Base-by-base conservation (phyloP, 2,888 invertebrate species). In the Drosophila ezoana region DNA sequence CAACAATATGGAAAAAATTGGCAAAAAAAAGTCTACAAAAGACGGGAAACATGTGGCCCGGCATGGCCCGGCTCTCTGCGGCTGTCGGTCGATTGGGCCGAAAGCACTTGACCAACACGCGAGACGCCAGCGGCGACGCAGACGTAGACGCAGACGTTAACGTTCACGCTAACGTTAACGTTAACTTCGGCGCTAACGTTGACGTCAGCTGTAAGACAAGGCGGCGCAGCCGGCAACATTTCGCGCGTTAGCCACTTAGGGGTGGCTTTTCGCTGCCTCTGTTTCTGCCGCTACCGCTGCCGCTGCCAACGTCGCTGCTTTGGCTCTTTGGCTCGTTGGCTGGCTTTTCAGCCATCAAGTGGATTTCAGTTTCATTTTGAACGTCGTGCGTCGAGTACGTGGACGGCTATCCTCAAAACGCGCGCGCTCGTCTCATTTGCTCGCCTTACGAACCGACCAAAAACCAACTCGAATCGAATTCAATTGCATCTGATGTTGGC, bases 331-430 rank as follows among this genome's bases (percentile, higher is more conserved):
- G 45, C 66, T 49, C 23, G 38, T n/a, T 63, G 63, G 74, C 69
- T 62, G 70, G 44, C 72, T 71, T 76, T 77, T 71, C 72, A 72
- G 76, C 61, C 87, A 82, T 82, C 87, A 81, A 83, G 81, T 81
- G 82, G 84, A 85, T 85, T 90, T 91, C 87, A 90, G 90, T 90
- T 91, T 90, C 89, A 90, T 82, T 91, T 90, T 82, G 89, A 89
- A 91, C 90, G 90, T 89, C 90, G 90, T 90, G 87, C 88, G 89
- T 85, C 60, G 86, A 79, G 83, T 89, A 83, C 89, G 89, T 84
- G 83, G 53, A 80, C 75, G 66, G 63, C 69, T 66, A 51, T 54
- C 51, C 52, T 49, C 52, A 43, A 48, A 52, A 8, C 52, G 40
- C 59, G 79, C 66, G 81, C 67, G 79, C n/a, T n/a, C 56, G 63